Evolutionary conservation across 2,888 invertebrate species (phyloP).

Genomic region (Cataglyphis livida): DNA sequence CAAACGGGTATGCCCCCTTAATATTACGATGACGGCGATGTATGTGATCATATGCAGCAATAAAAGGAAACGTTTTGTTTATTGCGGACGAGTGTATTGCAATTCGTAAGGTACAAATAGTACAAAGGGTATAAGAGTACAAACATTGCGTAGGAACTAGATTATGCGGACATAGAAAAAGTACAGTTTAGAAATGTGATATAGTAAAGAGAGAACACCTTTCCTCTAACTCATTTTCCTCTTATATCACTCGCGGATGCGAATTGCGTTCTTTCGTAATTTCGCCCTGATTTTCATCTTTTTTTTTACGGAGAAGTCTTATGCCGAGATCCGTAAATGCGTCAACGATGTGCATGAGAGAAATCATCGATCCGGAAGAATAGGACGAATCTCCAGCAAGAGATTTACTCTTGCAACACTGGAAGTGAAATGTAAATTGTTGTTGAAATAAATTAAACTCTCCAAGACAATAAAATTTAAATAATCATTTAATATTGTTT

Average conservation of each 20-base stretch:
- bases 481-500: background rate
- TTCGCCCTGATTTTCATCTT: constrained; percentile 59
- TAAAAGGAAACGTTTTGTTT: constrained; percentile 65
- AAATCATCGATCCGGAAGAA: background rate
- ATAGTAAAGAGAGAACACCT: constrained; percentile 62
- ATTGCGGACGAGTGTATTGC: constrained; percentile 85
- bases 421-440: background rate
- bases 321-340: constrained; percentile 72
- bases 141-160: constrained; percentile 86
- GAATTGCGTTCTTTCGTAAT: constrained; percentile 68
- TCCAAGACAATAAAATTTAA: constrained; percentile 21
- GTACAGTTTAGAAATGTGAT: constrained; percentile 80
- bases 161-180: constrained; percentile 85
- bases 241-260: constrained; percentile 60
- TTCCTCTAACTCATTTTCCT: constrained; percentile 47
- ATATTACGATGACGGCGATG: background rate
- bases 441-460: constrained; percentile 20
- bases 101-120: constrained; percentile 85
- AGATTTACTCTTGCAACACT: constrained; percentile 12
- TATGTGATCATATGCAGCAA: background rate
- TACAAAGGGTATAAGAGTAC: constrained; percentile 85
- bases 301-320: constrained; percentile 64
- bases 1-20: too few species aligned
- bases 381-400: background rate
- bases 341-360: constrained; percentile 34